Percentiles rank a stretch among this genome's conserved stretches.
Conservation (phyloP, 2,888 invertebrate genomes). For the Pharmacophagus antenor region DNA sequence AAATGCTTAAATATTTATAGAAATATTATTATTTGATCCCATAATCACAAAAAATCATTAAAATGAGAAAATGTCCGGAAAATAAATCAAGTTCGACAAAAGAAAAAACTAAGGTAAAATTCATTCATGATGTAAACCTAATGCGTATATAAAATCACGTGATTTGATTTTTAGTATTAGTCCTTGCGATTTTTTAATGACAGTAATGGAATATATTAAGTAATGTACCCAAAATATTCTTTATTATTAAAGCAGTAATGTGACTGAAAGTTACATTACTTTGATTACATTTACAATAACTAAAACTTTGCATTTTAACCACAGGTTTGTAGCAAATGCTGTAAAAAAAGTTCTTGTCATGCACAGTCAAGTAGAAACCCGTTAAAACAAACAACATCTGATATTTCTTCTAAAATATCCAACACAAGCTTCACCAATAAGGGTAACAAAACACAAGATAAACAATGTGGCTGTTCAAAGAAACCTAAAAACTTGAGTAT, state of each 20-base stretch:
- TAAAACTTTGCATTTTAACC: slow-evolving; percentile 35
- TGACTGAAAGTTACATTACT: no score
- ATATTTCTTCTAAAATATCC: slow-evolving; percentile 39
- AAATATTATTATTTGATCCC: no score
- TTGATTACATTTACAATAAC: no score
- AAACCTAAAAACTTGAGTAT: slow-evolving; percentile 35
- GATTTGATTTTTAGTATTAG: no score
- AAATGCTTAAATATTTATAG: no score
- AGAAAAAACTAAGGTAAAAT: slow-evolving; percentile 16
- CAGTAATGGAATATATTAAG: no score
- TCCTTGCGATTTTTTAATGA: no score
- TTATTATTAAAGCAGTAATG: no score
- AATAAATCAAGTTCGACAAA: slow-evolving; percentile 5
- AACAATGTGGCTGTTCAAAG: slow-evolving; percentile 13
- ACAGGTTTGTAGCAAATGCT: slow-evolving; percentile 37
- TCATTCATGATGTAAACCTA: neutral
- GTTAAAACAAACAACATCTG: slow-evolving; percentile 39
- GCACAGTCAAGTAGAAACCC: slow-evolving; percentile 38
- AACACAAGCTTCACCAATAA: slow-evolving; percentile 21
- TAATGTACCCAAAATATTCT: no score
- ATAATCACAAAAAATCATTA: neutral
- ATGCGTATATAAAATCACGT: neutral
- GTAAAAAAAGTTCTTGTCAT: slow-evolving; percentile 37
- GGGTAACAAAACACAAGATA: slow-evolving; percentile 25
- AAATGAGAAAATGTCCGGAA: slow-evolving; percentile 27